Base-by-base conservation (phyloP, 2,888 invertebrate species). In the Callimorpha dominula region DNA sequence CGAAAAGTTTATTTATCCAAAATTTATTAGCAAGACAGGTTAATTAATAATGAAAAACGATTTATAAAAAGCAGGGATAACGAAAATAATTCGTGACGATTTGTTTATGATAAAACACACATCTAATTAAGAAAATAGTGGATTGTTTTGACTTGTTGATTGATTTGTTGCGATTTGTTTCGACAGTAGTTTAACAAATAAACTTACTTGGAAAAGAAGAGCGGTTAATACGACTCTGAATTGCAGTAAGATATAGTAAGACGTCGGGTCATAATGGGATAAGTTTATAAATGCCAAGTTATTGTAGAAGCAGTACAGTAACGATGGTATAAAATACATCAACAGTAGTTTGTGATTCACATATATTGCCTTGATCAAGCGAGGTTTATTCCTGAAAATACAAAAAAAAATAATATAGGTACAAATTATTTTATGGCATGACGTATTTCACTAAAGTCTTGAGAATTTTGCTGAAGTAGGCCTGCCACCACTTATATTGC, bases 141-240 rank as follows among this genome's bases (percentile, higher is more conserved):
- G 6, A 6, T 17, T 54, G 54, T 63, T 9, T 7, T 1, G 12
- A 31, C 15, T 50, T n/a, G n/a, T n/a, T n/a, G n/a, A n/a, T n/a
- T n/a, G n/a, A n/a, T n/a, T n/a, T n/a, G n/a, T n/a, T n/a, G n/a
- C n/a, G n/a, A n/a, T n/a, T n/a, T n/a, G n/a, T n/a, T n/a, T 17
- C 9, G n/a, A 5, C 17, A n/a, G 42, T 42, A 57, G 49, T 17
- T 11, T 15, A 17, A 64, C 17, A 49, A 66, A 52, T 65, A 64
- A 49, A 49, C 85, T 90, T 96, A 98, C 98, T 97, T 99, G 99
- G 94, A 98, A 99, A 64, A 99, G 96, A 71, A 99, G 94, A 54
- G 99, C 99, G 8, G 99, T 99, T 11, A 99, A 96, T 31, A 99
- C 99, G 57, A 99, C 99, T 86, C 99, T 96, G 82, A 99, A 97